These are phyloP conservation scores for Tiliacea aurago DNA, from an alignment of 2,888 invertebrate genomes.

Conservation along the genomic window DNA sequence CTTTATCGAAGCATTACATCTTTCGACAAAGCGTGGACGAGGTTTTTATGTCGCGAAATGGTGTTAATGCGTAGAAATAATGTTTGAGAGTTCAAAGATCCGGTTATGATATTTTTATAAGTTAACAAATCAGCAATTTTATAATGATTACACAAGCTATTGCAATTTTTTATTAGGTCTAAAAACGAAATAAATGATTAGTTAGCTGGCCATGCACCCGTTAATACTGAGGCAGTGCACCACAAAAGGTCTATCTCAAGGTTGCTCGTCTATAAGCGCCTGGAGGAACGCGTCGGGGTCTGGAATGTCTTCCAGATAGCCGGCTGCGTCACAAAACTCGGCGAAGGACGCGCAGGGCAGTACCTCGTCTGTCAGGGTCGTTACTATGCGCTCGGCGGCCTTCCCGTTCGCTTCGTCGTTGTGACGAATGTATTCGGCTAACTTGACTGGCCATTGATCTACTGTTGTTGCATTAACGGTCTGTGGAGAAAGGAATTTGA, in stretches of 20 bases:
- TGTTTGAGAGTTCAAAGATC: background rate
- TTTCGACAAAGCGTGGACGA: conserved; percentile 41
- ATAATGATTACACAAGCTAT: conserved; percentile 2
- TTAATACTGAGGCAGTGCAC: conserved; percentile 78
- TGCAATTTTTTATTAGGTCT: background rate
- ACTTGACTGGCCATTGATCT: conserved; percentile 96
- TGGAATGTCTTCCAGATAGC: conserved; percentile 93
- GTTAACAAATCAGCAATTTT: background rate
- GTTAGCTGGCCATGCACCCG: conserved; percentile 79
- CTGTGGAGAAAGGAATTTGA: conserved; percentile 81
- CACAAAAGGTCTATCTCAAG: conserved; percentile 77
- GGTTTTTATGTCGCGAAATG: conserved; percentile 37
- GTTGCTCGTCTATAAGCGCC: conserved; percentile 79
- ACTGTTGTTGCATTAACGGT: conserved; percentile 92
- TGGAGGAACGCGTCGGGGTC: conserved; percentile 90
- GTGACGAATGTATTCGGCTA: conserved; percentile 98
- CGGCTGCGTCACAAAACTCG: conserved; percentile 98
- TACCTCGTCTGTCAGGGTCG: conserved; percentile 96
- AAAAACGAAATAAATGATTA: background rate
- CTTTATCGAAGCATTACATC: conserved; percentile 55
- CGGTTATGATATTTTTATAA: conserved; percentile 1
- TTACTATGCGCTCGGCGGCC: conserved; percentile 95
- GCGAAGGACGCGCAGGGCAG: conserved; percentile 97
- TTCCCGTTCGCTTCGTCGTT: conserved; percentile 98
- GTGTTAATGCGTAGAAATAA: conserved; percentile 22